Evolutionary conservation across 64 coral and sea anemone genomes (phyloP).

Genomic region (Pachyseris speciosa): DNA sequence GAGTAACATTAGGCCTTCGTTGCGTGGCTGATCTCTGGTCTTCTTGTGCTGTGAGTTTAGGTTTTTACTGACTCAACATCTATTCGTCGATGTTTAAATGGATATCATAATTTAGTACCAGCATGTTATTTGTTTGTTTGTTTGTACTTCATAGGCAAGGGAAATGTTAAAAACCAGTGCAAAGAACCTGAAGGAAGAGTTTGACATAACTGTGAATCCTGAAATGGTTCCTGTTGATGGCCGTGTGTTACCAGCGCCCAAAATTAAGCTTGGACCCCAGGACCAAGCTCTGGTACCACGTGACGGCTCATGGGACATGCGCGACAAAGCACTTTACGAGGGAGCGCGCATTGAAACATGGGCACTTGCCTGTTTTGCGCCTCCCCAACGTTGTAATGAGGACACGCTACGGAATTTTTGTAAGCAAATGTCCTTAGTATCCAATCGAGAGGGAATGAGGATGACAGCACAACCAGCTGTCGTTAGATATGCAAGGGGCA

Average conservation of each 20-base stretch:
- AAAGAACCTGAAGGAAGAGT: slow-evolving; percentile 44
- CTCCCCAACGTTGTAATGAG: slow-evolving; percentile 37
- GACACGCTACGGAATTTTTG: slow-evolving; percentile 24
- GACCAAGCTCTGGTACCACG: slow-evolving; percentile 20
- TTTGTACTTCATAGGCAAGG: slow-evolving; percentile 17
- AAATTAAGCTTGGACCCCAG: slow-evolving; percentile 38
- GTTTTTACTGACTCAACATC: no score
- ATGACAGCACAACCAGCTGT: slow-evolving; percentile 15
- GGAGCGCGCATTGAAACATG: slow-evolving; percentile 44
- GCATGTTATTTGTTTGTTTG: not conserved
- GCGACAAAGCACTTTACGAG: slow-evolving; percentile 28
- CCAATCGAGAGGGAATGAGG: slow-evolving; percentile 33
- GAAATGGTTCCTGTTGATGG: slow-evolving; percentile 67
- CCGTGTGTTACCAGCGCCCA: slow-evolving; percentile 59
- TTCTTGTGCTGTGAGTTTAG: no score
- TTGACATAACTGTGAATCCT: slow-evolving; percentile 69
- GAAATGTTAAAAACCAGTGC: slow-evolving; percentile 6
- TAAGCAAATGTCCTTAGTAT: not conserved
- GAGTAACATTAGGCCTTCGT: no score
- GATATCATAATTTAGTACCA: not conserved
- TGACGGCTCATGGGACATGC: slow-evolving; percentile 88
- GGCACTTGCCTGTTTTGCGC: slow-evolving; percentile 57
- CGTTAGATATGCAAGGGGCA: not conserved
- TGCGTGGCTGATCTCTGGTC: no score
- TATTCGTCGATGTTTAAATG: not conserved